Evolutionary conservation across 2,113 vertebrate genomes (phyloP).

Genomic region (Planiliza haematocheilus): DNA sequence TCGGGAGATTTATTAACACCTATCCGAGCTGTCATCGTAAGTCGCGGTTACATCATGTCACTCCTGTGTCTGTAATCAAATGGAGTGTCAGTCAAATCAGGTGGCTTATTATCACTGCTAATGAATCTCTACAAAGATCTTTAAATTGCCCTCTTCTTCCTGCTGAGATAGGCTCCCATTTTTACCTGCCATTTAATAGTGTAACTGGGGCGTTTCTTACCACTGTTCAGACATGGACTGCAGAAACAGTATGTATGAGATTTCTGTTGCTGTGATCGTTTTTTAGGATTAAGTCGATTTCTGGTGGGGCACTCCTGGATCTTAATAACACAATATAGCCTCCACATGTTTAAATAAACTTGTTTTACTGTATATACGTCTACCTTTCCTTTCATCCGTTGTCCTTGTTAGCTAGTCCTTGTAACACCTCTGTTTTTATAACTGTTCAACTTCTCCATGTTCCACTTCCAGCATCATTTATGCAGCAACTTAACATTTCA

Average conservation of each 20-base stretch:
- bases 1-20: slow-evolving; percentile 50
- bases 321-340: background rate
- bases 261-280: background rate
- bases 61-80: slow-evolving; percentile 64
- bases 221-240: background rate
- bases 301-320: background rate
- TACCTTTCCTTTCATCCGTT: background rate
- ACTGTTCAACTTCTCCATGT: background rate
- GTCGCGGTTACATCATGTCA: slow-evolving; percentile 66
- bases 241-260: background rate
- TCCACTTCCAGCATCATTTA: no score
- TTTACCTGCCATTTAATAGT: slow-evolving; percentile 15
- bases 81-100: slow-evolving; percentile 65
- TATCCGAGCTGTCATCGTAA: slow-evolving; percentile 50
- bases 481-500: no score
- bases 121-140: slow-evolving; percentile 50
- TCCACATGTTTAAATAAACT: no score
- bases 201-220: background rate
- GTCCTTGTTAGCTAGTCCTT: slow-evolving; percentile 7
- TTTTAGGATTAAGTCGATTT: background rate
- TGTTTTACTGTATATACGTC: no score
- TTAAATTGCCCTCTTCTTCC: slow-evolving; percentile 31
- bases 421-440: slow-evolving; percentile 2
- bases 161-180: slow-evolving; percentile 35
- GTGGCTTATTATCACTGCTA: slow-evolving; percentile 53